Evolutionary conservation across 2,888 invertebrate genomes (phyloP).

Genomic region (Troglohyphantes excavatus): DNA sequence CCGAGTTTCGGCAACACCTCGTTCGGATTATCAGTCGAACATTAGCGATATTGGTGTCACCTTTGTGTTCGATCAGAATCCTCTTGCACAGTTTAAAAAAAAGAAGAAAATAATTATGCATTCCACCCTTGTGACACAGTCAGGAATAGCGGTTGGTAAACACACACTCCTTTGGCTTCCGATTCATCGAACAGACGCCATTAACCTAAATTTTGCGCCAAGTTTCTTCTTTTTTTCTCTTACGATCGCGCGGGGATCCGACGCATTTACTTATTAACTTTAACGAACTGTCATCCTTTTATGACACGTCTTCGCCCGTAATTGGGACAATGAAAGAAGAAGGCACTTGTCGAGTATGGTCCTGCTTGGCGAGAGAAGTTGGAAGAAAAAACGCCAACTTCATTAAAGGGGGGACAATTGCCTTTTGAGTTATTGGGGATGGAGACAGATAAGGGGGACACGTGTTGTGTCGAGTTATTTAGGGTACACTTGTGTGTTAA

Average conservation of each 20-base stretch:
- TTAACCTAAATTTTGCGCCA: not conserved
- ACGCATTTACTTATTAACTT: constrained; percentile 3
- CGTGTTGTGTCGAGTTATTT: constrained; percentile 1
- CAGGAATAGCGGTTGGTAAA: not conserved
- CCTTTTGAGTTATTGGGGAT: constrained; percentile 9
- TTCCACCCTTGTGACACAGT: not conserved
- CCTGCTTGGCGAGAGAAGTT: not conserved
- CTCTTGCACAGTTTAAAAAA: not conserved
- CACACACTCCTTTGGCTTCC: not conserved
- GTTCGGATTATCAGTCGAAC: not conserved
- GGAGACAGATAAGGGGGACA: not conserved
- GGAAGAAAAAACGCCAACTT: not conserved
- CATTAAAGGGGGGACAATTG: not conserved
- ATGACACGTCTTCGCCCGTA: constrained; percentile 5
- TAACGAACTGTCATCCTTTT: constrained; percentile 27
- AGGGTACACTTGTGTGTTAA: not conserved
- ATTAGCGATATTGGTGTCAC: not conserved
- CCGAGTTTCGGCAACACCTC: not conserved
- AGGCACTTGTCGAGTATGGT: no score
- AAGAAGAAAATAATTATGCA: not conserved
- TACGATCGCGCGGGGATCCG: not conserved
- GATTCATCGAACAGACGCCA: not conserved
- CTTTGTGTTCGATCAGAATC: not conserved
- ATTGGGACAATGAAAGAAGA: constrained; percentile 7
- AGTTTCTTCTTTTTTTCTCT: not conserved